Percentiles rank a stretch among this genome's conserved stretches.
These are phyloP conservation scores for Drosophila robusta DNA, from an alignment of 2,888 invertebrate species.

Conservation along the genomic window DNA sequence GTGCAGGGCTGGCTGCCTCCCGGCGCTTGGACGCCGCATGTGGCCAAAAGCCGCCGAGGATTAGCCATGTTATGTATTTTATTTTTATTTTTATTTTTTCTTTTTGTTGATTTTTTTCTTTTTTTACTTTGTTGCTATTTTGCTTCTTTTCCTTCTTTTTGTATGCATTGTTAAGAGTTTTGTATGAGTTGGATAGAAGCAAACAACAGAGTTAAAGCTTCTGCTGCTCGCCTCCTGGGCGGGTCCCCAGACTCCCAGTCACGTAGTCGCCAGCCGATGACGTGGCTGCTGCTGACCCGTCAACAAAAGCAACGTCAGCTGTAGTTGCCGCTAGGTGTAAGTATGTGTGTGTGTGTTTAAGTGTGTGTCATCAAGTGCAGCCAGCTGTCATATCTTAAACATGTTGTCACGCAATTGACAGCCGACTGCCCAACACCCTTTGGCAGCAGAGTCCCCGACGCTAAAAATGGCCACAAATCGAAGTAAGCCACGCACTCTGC, in stretches of 20 bases:
- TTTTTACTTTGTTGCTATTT: not conserved
- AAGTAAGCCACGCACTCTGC: constrained; percentile 54
- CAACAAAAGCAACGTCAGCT: constrained; percentile 21
- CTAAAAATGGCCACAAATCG: constrained; percentile 66
- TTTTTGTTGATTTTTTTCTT: constrained; percentile 1
- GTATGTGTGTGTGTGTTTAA: constrained; percentile 9
- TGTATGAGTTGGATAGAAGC: constrained; percentile 20
- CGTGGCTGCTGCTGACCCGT: constrained; percentile 28
- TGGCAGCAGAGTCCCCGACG: not conserved
- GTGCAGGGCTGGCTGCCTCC: not conserved
- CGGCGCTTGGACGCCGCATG: not conserved
- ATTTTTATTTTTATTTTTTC: no score
- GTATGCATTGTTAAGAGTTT: not conserved
- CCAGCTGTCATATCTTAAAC: constrained; percentile 61
- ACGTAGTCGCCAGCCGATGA: constrained; percentile 35
- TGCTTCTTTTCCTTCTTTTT: not conserved
- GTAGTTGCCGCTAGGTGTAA: not conserved
- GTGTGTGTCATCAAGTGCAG: constrained; percentile 29
- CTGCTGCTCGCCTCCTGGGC: constrained; percentile 1
- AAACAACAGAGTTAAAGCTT: constrained; percentile 19
- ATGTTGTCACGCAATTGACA: constrained; percentile 66
- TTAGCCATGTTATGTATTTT: constrained; percentile 15
- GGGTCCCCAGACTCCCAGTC: constrained; percentile 30
- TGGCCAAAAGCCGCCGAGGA: constrained; percentile 18
- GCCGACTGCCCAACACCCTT: constrained; percentile 11